These are phyloP conservation scores for Nebria salina DNA, from an alignment of 2,888 invertebrate species.

Conservation along the genomic window DNA sequence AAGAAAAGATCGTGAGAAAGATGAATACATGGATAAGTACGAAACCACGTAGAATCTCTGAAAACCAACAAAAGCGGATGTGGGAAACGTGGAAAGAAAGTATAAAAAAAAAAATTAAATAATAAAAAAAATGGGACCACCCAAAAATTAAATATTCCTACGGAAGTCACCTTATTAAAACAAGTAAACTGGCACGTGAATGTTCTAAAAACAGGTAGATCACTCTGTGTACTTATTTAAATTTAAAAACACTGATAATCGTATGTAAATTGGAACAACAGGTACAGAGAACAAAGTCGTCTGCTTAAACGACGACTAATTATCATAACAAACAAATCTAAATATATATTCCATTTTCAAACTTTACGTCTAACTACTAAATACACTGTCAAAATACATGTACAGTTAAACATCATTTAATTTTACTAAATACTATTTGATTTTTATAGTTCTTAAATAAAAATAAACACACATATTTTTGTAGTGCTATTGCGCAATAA, in stretches of 20 bases:
- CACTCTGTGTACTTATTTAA: slow-evolving; percentile 16
- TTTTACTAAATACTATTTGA: too few species aligned
- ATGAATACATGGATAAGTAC: slow-evolving; percentile 30
- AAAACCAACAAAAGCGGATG: slow-evolving; percentile 36
- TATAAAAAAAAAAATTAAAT: slow-evolving; percentile 26
- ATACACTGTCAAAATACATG: neutral
- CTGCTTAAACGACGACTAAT: slow-evolving; percentile 39
- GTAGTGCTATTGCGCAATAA: too few species aligned
- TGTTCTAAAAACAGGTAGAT: slow-evolving; percentile 27
- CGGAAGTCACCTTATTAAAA: slow-evolving; percentile 25
- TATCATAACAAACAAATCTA: slow-evolving; percentile 38
- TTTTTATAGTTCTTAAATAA: too few species aligned
- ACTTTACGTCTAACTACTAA: too few species aligned
- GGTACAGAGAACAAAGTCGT: slow-evolving; percentile 23
- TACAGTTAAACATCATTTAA: neutral
- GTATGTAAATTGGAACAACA: slow-evolving; percentile 44
- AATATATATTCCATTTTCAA: neutral
- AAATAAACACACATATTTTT: too few species aligned
- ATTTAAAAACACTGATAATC: slow-evolving; percentile 26
- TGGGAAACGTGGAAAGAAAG: slow-evolving; percentile 42
- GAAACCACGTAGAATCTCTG: slow-evolving; percentile 20
- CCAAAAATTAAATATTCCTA: slow-evolving; percentile 43
- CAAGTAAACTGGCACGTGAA: slow-evolving; percentile 25
- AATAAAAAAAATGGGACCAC: slow-evolving; percentile 36
- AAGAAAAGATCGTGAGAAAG: slow-evolving; percentile 40